Conservation (phyloP, 2,888 invertebrate genomes). For the Pogonocherus hispidulus region DNA sequence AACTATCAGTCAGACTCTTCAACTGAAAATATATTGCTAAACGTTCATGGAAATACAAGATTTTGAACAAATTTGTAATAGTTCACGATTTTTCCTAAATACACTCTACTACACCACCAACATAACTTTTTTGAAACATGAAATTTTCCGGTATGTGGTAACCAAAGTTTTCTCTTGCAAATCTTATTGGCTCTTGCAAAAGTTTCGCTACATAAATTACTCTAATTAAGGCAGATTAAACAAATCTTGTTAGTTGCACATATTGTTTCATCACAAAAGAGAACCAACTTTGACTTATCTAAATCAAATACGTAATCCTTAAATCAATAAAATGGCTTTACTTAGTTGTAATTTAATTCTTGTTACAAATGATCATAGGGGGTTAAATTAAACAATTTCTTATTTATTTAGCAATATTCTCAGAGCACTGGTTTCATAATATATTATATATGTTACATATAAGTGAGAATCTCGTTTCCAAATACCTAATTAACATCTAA, state of each 20-base stretch:
- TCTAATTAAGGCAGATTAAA: constrained; percentile 1
- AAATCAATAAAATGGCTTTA: constrained; percentile 19
- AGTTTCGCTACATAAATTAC: neutral
- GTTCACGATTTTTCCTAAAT: too few relatives aligned
- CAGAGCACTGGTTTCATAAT: constrained; percentile 46
- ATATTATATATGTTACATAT: constrained; percentile 43
- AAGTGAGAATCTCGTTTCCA: constrained; percentile 54
- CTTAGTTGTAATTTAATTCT: constrained; percentile 13
- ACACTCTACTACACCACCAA: too few relatives aligned
- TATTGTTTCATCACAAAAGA: neutral
- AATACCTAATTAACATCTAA: constrained; percentile 54
- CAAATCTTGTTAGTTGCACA: constrained; percentile 16
- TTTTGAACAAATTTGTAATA: too few relatives aligned
- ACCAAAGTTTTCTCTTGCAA: neutral
- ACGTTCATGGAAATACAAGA: too few relatives aligned
- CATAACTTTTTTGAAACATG: too few relatives aligned
- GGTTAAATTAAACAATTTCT: constrained; percentile 43
- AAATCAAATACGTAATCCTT: constrained; percentile 5
- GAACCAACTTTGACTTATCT: neutral
- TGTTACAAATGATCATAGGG: constrained; percentile 36
- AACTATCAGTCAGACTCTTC: too few relatives aligned
- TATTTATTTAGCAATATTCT: constrained; percentile 46
- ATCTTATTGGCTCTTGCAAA: neutral
- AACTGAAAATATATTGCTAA: too few relatives aligned
- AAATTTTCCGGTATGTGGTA: neutral